phyloP scores from a whole-genome alignment of 2,888 invertebrate genomes.

The Bellardia pandia region DNA sequence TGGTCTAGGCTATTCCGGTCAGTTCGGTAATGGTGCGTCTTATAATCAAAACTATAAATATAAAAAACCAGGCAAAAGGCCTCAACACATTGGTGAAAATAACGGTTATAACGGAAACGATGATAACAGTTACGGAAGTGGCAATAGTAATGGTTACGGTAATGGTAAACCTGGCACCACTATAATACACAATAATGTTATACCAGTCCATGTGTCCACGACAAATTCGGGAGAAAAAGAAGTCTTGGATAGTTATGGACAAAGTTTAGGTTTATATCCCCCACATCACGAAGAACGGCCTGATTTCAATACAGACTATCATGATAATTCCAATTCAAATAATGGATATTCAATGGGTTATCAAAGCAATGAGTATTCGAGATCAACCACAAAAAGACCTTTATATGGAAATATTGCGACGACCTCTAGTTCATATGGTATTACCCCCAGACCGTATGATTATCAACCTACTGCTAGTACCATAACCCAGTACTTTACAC shows the following conservation, averaged over 20 bases:
- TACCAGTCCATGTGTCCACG: slow-evolving; percentile 80
- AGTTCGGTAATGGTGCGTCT: neutral
- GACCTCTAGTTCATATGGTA: slow-evolving; percentile 35
- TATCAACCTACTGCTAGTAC: slow-evolving; percentile 78
- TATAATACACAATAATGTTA: slow-evolving; percentile 83
- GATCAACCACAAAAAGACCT: slow-evolving; percentile 76
- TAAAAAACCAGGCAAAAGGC: slow-evolving; percentile 38
- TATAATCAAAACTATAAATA: slow-evolving; percentile 31
- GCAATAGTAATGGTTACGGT: slow-evolving; percentile 61
- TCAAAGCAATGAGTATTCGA: slow-evolving; percentile 72
- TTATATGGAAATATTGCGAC: slow-evolving; percentile 75
- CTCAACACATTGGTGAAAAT: neutral
- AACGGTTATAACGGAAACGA: slow-evolving; percentile 68
- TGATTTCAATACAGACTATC: slow-evolving; percentile 42
- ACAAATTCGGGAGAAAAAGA: slow-evolving; percentile 79
- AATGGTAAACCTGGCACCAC: slow-evolving; percentile 78
- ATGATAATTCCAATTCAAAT: slow-evolving; percentile 60
- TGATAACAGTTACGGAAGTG: slow-evolving; percentile 62
- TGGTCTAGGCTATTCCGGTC: slow-evolving; percentile 8
- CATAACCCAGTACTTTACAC: slow-evolving; percentile 80
- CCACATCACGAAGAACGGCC: slow-evolving; percentile 70
- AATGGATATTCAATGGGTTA: slow-evolving; percentile 34
- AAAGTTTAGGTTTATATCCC: slow-evolving; percentile 79
- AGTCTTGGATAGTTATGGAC: slow-evolving; percentile 81
- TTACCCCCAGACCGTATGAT: slow-evolving; percentile 72